These are phyloP conservation scores for Meles meles DNA, from an alignment of 2,113 vertebrate genomes.

Conservation along the genomic window DNA sequence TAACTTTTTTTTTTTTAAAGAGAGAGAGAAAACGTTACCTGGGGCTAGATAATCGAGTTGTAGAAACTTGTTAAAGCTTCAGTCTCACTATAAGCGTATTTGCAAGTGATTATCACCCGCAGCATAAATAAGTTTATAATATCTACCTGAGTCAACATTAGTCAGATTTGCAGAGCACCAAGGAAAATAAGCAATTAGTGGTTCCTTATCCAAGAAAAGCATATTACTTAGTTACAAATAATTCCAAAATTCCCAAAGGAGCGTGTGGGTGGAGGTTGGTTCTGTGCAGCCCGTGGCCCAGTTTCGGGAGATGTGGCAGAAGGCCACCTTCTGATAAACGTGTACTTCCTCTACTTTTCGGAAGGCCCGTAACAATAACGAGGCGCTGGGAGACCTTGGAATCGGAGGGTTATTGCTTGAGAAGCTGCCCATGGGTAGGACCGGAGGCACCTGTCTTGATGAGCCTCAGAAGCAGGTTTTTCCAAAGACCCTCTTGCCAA, in stretches of 20 bases:
- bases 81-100: conserved; percentile 42
- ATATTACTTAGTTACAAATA: conserved; percentile 62
- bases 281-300: background rate
- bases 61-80: conserved; percentile 24
- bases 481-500: conserved; percentile 18
- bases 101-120: conserved; percentile 62
- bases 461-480: background rate
- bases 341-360: conserved; percentile 11
- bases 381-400: background rate
- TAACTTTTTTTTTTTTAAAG: conserved; percentile 8
- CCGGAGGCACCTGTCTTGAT: background rate
- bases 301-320: background rate
- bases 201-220: conserved; percentile 55
- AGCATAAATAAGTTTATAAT: conserved; percentile 63
- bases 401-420: background rate
- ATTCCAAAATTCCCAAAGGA: conserved; percentile 56
- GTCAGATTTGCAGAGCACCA: conserved; percentile 65
- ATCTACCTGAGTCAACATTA: conserved; percentile 73
- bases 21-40: conserved; percentile 19
- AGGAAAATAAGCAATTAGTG: conserved; percentile 71
- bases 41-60: conserved; percentile 37
- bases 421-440: background rate
- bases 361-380: background rate
- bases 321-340: conserved; percentile 25
- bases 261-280: conserved; percentile 16